phyloP scores from a whole-genome alignment of 2,113 vertebrate species.

The Reinhardtius hippoglossoides region DNA sequence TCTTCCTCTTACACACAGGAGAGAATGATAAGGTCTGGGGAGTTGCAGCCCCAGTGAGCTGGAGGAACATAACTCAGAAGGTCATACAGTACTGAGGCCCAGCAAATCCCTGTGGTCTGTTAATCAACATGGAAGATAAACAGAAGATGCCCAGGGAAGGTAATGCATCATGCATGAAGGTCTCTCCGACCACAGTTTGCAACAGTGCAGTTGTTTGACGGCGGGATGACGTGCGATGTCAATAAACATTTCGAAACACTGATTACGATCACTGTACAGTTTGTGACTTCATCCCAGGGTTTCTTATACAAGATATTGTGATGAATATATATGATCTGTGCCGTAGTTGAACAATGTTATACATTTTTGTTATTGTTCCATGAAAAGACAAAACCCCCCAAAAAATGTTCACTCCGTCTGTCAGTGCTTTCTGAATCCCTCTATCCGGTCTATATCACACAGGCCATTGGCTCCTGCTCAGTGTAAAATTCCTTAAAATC shows the following conservation, averaged over 20 bases:
- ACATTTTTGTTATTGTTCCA: neutral
- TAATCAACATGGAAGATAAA: constrained; percentile 62
- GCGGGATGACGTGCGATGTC: constrained; percentile 15
- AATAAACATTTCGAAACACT: constrained; percentile 35
- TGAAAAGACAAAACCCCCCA: neutral
- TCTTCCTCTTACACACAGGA: constrained; percentile 33
- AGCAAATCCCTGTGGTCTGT: constrained; percentile 48
- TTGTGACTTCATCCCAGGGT: neutral
- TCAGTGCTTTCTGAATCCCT: neutral
- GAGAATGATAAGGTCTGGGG: constrained; percentile 50
- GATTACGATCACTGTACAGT: constrained; percentile 11
- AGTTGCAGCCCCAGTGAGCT: constrained; percentile 30
- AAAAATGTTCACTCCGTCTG: neutral
- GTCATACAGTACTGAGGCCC: constrained; percentile 42
- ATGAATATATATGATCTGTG: too few species aligned
- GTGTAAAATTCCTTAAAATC: too few species aligned
- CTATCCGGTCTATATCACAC: too few species aligned
- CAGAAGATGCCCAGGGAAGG: constrained; percentile 28
- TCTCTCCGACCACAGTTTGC: constrained; percentile 15
- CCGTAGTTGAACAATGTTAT: too few species aligned
- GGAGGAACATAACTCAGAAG: constrained; percentile 40
- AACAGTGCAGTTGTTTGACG: constrained; percentile 25
- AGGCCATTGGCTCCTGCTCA: too few species aligned
- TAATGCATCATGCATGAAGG: constrained; percentile 29
- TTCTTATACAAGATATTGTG: neutral